Conservation (phyloP, 2,888 invertebrate species). For the Athalia rosae region DNA sequence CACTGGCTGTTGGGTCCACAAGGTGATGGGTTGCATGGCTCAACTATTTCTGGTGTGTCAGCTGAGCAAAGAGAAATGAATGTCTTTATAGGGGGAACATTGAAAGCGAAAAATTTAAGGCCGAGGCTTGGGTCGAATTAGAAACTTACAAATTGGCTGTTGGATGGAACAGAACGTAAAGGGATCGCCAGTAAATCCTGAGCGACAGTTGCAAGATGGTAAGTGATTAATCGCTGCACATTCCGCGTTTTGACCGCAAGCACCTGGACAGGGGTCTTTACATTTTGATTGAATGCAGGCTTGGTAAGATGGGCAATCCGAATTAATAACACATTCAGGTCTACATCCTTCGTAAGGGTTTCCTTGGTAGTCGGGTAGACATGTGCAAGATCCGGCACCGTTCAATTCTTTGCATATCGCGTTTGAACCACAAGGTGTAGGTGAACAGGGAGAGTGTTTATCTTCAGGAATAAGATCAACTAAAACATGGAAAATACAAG, state of each 20-base stretch:
- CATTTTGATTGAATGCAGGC: conserved; percentile 81
- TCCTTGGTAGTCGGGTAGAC: conserved; percentile 82
- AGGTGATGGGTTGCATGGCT: conserved; percentile 83
- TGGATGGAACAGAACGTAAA: conserved; percentile 65
- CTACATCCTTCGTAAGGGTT: conserved; percentile 86
- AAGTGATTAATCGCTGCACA: conserved; percentile 73
- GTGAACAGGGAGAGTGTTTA: conserved; percentile 79
- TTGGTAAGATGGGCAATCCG: conserved; percentile 78
- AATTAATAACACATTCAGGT: conserved; percentile 78
- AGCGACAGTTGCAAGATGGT: conserved; percentile 67
- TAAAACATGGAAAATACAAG: conserved; percentile 47
- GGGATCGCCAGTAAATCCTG: conserved; percentile 71
- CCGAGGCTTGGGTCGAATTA: not conserved
- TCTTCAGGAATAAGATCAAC: conserved; percentile 51
- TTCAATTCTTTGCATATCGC: conserved; percentile 86
- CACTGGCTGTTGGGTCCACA: conserved; percentile 88
- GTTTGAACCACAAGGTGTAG: conserved; percentile 88
- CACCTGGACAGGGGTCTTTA: conserved; percentile 79
- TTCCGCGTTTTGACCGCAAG: conserved; percentile 71
- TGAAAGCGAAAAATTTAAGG: not conserved
- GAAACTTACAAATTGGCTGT: conserved; percentile 55
- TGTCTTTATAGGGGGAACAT: no score
- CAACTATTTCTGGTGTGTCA: conserved; percentile 66
- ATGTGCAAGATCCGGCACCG: conserved; percentile 85
- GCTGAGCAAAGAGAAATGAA: conserved; percentile 46